Evolutionary conservation across 1,140 invertebrate species (phyloP).

Genomic region (Myzus persicae): DNA sequence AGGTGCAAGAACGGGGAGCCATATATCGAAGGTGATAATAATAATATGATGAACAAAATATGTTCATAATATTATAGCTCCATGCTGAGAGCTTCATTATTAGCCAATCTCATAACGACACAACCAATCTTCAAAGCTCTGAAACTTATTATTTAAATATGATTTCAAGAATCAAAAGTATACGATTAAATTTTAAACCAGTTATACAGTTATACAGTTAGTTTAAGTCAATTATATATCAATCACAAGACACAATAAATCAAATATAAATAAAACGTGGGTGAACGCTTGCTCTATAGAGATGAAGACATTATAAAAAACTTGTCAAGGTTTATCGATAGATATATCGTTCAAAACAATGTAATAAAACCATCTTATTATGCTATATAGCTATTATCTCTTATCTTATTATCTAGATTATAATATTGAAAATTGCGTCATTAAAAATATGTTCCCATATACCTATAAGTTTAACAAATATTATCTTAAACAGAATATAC

Average conservation of each 20-base stretch:
- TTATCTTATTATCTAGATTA: no score
- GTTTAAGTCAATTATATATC: neutral
- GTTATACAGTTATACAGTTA: neutral
- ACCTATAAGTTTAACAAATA: neutral
- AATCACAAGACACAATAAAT: neutral
- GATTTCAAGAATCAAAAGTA: neutral
- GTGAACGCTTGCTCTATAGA: neutral
- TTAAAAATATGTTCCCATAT: neutral
- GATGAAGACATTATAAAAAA: neutral
- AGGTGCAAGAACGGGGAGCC: no score
- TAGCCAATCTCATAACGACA: neutral
- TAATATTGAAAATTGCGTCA: neutral
- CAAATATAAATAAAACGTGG: neutral
- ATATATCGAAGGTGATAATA: no score
- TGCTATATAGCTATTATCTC: no score
- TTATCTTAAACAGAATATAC: neutral
- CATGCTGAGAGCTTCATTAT: no score
- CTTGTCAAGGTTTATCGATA: neutral
- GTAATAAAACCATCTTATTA: neutral
- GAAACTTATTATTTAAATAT: neutral
- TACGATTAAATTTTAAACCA: neutral
- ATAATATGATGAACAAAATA: no score
- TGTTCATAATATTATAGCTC: no score
- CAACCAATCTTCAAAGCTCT: neutral
- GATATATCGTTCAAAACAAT: neutral